Conservation (phyloP, 2,113 vertebrate species). For the Siphamia tubifer region DNA sequence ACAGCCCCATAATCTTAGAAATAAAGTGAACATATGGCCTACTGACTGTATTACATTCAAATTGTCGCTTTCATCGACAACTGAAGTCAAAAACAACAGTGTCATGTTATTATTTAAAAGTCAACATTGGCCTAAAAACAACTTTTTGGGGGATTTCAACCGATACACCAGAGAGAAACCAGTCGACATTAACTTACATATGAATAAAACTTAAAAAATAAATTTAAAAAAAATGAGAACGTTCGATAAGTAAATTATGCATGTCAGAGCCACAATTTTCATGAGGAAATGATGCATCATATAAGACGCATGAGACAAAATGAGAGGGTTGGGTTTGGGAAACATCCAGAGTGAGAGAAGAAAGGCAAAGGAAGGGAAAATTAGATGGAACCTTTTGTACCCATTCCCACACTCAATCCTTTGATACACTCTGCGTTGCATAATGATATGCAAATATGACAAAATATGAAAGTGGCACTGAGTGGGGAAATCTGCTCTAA, state of each 20-base stretch:
- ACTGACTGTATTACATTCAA: no score
- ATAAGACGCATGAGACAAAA: background rate
- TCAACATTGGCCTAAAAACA: no score
- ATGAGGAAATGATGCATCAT: background rate
- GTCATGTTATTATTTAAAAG: no score
- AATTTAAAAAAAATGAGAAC: no score
- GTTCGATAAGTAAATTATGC: background rate
- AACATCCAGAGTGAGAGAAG: background rate
- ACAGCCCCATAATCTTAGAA: no score
- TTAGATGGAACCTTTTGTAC: constrained; percentile 39
- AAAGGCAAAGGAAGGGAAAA: constrained; percentile 9
- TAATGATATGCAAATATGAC: constrained; percentile 63
- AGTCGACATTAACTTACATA: no score
- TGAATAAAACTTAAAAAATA: no score
- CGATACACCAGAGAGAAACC: no score
- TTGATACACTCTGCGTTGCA: constrained; percentile 35
- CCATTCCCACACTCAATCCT: constrained; percentile 11
- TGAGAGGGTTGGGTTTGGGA: background rate
- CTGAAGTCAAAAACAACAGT: no score
- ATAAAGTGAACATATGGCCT: no score
- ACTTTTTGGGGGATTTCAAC: no score
- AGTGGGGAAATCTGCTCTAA: constrained; percentile 39
- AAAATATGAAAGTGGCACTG: constrained; percentile 46
- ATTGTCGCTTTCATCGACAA: no score
- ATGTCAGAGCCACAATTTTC: background rate